Evolutionary conservation across 2,797 vertebrate species (phyloP), one percentile per base, ranked within the genome.

Genomic region (Gastrophryne carolinensis): DNA sequence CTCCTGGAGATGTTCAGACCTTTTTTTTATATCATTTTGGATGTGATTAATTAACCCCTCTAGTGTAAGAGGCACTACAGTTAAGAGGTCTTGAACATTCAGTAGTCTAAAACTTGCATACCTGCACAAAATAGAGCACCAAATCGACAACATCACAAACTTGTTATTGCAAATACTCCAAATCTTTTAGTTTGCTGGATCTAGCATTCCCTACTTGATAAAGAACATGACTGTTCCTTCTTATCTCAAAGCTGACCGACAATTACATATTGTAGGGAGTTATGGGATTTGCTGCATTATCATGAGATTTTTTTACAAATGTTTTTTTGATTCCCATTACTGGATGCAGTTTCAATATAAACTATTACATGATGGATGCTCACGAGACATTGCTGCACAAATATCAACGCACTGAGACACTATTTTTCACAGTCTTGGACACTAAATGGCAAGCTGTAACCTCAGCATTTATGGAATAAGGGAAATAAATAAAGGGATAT

Each of bases 21-120:
- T 64, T 58, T 75, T 67, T 81, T 72, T 71, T 12, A 65, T 11
- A 19, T 78, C 72, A 35, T 2, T 53, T 79, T 17, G 80, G 69
- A 84, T 63, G 52, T 72, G 76, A 63, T 80, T 81, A 63, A 81
- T 56, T 72, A 83, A 68, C 54, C 84, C 65, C 71, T 82, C 72
- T 66, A 54, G 67, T 79, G 65, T 82, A 75, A 85, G 70, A 82
- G 80, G 74, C 77, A 75, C 82, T 82, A 82, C 37, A 67, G 35
- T 32, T 73, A 61, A 57, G 27, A 86, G 73, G 5, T 67, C 79
- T 63, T 83, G 58, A 44, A 75, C 74, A 80, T 86, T 73, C 58
- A 81, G 47, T 44, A 73, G 53, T 66, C 82, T 84, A 71, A 83
- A 86, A 80, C 79, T 83, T 82, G 77, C 79, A 62, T 65, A 87